Evolutionary conservation across 64 coral and sea anemone species (phyloP), one percentile per base, ranked within the genome.

Genomic region (Trachythela sp.): DNA sequence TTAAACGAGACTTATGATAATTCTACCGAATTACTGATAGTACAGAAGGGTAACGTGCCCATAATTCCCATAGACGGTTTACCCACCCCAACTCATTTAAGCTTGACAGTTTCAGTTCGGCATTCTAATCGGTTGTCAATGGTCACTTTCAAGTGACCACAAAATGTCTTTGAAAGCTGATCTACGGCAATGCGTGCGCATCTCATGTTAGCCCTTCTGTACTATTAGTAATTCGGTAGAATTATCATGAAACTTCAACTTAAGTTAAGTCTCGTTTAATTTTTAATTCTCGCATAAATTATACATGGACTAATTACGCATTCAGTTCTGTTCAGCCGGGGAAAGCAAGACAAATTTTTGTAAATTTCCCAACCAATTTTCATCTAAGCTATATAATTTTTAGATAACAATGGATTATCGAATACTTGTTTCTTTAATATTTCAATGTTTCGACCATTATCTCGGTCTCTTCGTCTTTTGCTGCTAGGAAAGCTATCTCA

Each of bases 201-300:
- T 77, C 71, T 77, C 71, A 77, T 77, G 71, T 77, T 77, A 77
- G 29, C 71, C 71, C 71, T 77, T 26, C 71, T 38, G 71, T 77
- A 77, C 71, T 35, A 27, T 34, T 3, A n/a, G 71, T 77, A 27
- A 35, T 77, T 77, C 29, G 71, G 7, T 35, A 77, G 71, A 77
- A 77, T 77, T 77, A 27, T n/a, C 3, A 77, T 77, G 4, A 77
- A 77, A 77, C 71, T 77, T 77, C 29, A 77, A 77, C 71, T 77
- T 77, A 77, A 77, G 71, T 4, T 77, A 77, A 77, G 71, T 77
- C 71, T 77, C 17, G 71, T 36, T 56, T 54, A 52, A 59, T 34
- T 54, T 29, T 59, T n/a, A 59, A 59, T n/a, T n/a, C n/a, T n/a
- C n/a, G n/a, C n/a, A n/a, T n/a, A n/a, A n/a, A n/a, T n/a, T n/a